These are phyloP conservation scores for Sturnus vulgaris DNA, from an alignment of 2,113 vertebrate species.

Conservation along the genomic window DNA sequence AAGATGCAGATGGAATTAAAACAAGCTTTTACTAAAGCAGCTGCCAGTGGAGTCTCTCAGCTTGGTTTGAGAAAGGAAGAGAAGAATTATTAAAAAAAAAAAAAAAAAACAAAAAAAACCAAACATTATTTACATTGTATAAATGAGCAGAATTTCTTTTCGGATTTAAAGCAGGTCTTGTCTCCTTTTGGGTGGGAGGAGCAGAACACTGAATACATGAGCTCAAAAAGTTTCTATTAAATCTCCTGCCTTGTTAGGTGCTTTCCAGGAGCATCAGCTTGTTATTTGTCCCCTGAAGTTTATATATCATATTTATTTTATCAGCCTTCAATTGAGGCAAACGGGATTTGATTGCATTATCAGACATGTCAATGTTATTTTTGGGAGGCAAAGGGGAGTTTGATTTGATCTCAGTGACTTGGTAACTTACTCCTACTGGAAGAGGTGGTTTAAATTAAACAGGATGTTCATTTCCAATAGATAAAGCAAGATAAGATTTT, in stretches of 20 bases:
- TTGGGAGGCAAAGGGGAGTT: background rate
- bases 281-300: background rate
- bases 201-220: background rate
- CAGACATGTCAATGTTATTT: background rate
- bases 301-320: background rate
- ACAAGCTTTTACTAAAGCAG: background rate
- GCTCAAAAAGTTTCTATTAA: background rate
- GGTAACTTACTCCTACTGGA: background rate
- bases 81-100: background rate
- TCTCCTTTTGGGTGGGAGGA: background rate
- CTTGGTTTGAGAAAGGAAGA: background rate
- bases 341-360: slow-evolving; percentile 6
- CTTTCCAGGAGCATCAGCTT: background rate
- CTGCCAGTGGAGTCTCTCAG: background rate
- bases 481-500: slow-evolving; percentile 50
- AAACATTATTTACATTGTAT: background rate
- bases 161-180: background rate
- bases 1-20: background rate
- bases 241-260: background rate
- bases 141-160: background rate
- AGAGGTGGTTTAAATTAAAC: slow-evolving; percentile 64
- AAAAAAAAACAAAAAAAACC: too few species aligned
- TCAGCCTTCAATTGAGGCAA: background rate
- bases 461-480: slow-evolving; percentile 46
- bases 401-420: slow-evolving; percentile 35